Evolutionary conservation across 2,888 invertebrate species (phyloP).

Genomic region (Brenthis hecate): DNA sequence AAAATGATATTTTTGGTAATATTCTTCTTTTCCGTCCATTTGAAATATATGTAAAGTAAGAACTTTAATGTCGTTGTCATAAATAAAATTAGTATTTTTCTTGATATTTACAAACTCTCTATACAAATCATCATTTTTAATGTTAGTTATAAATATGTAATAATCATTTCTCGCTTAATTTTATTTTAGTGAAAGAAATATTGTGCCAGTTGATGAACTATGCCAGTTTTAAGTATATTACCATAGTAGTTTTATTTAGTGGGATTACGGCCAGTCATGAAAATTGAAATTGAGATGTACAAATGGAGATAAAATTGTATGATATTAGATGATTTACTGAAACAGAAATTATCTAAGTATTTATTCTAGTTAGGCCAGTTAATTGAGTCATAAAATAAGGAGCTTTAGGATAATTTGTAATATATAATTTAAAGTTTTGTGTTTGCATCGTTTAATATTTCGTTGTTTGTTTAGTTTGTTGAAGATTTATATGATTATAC

Average conservation of each 20-base stretch:
- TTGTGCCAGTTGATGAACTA: conserved; percentile 46
- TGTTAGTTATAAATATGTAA: background rate
- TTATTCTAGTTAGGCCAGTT: conserved; percentile 80
- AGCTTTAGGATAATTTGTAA: conserved; percentile 51
- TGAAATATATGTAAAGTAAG: background rate
- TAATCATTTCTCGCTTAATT: conserved; percentile 22
- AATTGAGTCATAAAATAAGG: conserved; percentile 67
- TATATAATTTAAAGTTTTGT: conserved; percentile 50
- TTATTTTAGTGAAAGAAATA: conserved; percentile 23
- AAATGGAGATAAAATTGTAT: conserved; percentile 61
- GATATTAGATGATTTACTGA: conserved; percentile 51
- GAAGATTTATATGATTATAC: conserved; percentile 64
- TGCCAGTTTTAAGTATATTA: conserved; percentile 51
- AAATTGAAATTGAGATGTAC: conserved; percentile 77
- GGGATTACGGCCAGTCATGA: conserved; percentile 77
- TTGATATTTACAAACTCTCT: background rate
- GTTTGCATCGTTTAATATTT: conserved; percentile 61
- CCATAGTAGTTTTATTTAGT: conserved; percentile 59
- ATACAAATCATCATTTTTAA: background rate
- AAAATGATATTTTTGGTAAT: conserved; percentile 7
- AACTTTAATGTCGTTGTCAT: background rate
- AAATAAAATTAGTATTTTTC: too few species aligned
- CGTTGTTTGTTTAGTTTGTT: conserved; percentile 72
- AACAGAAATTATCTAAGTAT: conserved; percentile 60
- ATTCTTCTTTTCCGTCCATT: conserved; percentile 9